Evolutionary conservation across 2,888 invertebrate genomes (phyloP), one percentile per base, ranked within the genome.

Genomic region (Spisula subtruncata): DNA sequence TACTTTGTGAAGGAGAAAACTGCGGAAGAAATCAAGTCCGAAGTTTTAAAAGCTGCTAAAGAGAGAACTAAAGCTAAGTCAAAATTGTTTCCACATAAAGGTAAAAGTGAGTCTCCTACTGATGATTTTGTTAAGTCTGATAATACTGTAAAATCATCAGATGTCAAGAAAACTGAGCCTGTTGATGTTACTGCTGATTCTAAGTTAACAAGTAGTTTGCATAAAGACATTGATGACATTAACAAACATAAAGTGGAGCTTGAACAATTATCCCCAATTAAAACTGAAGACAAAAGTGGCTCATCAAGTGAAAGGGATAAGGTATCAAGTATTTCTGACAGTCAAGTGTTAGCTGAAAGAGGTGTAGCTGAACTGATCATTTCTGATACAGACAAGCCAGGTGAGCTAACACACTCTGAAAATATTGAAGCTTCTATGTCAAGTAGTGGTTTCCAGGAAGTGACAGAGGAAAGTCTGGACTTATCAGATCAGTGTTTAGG

Each of bases 1-100:
- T 51, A 83, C 20, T 20, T 87, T 20, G 82, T 80, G 29, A 84
- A 80, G 81, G 90, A 87, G 88, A 93, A 92, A 81, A 88, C 92
- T 66, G 90, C 92, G 86, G 92, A 92, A 51, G 92, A 92, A 85
- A 92, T 92, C 2, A 92, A 92, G 51, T 71, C 79, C n/a, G 92
- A 92, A 83, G 92, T 92, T 29, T 80, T 92, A 48, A 92, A 91
- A 90, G 92, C 91, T 66, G 92, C 92, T 41, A 92, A 92, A 84
- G 92, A 92, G 75, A 92, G 89, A 83, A 86, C 91, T 35, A 92
- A 92, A 81, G 91, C 91, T 54, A 92, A 91, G 54, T 86, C 91
- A 48, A 91, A 91, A 83, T 54, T 92, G n/a, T 91, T 92, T 87
- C 91, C 90, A 32, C 51, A 89, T 81, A 91, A 87, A 84, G 32